Percentiles rank a stretch among this genome's conserved stretches.
phyloP scores from a whole-genome alignment of 2,113 vertebrate species.

The Dryoscopus gambensis region DNA sequence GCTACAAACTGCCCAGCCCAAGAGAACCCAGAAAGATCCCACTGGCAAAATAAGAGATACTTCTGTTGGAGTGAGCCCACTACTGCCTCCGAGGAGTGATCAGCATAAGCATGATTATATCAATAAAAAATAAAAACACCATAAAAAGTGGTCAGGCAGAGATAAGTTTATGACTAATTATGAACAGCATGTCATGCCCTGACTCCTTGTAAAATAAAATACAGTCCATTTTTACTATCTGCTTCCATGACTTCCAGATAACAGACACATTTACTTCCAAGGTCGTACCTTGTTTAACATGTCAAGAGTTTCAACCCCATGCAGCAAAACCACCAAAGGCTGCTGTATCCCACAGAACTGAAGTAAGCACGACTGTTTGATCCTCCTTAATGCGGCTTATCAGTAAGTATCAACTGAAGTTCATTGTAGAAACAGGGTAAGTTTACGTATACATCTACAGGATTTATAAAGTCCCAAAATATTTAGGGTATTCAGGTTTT shows the following conservation, averaged over 20 bases:
- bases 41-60: background rate
- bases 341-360: background rate
- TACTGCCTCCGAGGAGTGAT: background rate
- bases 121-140: constrained; percentile 66
- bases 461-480: background rate
- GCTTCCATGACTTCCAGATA: constrained; percentile 74
- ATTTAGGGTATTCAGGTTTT: background rate
- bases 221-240: constrained; percentile 79
- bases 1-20: background rate
- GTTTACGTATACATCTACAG: background rate
- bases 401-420: background rate
- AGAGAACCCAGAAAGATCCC: background rate
- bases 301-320: constrained; percentile 57
- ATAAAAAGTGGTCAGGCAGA: constrained; percentile 54
- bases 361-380: background rate
- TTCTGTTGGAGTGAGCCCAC: background rate
- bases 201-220: constrained; percentile 72
- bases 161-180: constrained; percentile 68
- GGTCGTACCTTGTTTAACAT: constrained; percentile 79
- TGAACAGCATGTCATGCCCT: constrained; percentile 37
- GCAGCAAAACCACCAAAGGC: background rate
- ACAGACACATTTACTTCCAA: constrained; percentile 75
- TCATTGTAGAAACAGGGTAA: background rate
- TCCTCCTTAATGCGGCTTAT: background rate
- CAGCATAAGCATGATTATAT: background rate